These are phyloP conservation scores for Apistogramma diplotaenia DNA, from an alignment of 2,113 vertebrate species.

Conservation along the genomic window DNA sequence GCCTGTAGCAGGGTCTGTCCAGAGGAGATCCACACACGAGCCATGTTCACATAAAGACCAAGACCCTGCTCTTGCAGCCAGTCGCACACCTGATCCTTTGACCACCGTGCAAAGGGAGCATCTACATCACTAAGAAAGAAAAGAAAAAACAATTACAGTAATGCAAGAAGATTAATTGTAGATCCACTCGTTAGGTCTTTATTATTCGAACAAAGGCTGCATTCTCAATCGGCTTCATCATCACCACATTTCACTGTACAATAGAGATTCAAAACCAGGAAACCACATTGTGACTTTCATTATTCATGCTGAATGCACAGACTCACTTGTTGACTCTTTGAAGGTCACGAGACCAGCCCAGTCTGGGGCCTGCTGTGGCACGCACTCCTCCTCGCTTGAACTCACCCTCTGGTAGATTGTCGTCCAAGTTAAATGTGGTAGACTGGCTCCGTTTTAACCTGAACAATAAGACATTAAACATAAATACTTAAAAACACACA, in stretches of 20 bases:
- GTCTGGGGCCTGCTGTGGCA: slow-evolving; percentile 90
- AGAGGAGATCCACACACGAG: slow-evolving; percentile 90
- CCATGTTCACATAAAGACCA: slow-evolving; percentile 85
- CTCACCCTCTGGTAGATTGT: slow-evolving; percentile 86
- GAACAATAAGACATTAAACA: not conserved
- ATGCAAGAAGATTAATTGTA: not conserved
- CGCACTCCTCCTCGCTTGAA: slow-evolving; percentile 94
- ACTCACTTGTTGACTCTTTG: slow-evolving; percentile 86
- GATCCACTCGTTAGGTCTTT: not conserved
- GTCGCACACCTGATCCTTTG: slow-evolving; percentile 92
- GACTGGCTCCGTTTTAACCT: slow-evolving; percentile 96
- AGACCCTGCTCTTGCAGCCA: slow-evolving; percentile 96
- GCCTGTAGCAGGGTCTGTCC: slow-evolving; percentile 96
- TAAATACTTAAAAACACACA: not conserved
- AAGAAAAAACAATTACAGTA: not conserved
- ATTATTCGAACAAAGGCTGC: not conserved
- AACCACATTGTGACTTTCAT: slow-evolving; percentile 7
- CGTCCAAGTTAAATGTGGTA: slow-evolving; percentile 92
- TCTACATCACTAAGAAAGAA: slow-evolving; percentile 85
- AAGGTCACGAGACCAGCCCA: slow-evolving; percentile 96
- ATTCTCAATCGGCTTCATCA: not conserved
- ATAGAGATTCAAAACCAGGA: slow-evolving; percentile 13
- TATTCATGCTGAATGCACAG: slow-evolving; percentile 9
- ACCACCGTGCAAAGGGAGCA: slow-evolving; percentile 95
- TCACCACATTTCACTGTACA: not conserved